Conservation (phyloP, 1,140 invertebrate genomes). For the Drosophila pruinosa region DNA sequence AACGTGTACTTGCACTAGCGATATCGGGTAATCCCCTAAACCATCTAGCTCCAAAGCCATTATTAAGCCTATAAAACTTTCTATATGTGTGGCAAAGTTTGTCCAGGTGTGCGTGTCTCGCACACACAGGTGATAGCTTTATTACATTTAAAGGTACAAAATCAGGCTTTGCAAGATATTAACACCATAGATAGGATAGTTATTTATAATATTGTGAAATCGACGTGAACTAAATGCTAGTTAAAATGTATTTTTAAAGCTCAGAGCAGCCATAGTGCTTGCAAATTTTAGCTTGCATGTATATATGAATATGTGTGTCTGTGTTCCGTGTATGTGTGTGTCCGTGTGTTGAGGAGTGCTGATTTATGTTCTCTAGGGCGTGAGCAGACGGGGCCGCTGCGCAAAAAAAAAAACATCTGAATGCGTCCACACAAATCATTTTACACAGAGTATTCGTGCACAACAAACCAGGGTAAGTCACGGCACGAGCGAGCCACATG, state of each 20-base stretch:
- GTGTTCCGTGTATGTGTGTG: not conserved
- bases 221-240: not conserved
- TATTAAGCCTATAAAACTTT: not conserved
- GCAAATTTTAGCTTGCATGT: slow-evolving; percentile 18
- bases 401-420: slow-evolving; percentile 17
- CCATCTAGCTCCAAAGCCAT: not conserved
- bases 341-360: slow-evolving; percentile 7
- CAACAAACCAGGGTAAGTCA: not conserved
- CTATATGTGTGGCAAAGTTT: not conserved
- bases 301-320: not conserved
- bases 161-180: slow-evolving; percentile 43
- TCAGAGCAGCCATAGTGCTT: slow-evolving; percentile 6
- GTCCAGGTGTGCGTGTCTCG: not conserved
- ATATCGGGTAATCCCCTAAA: not conserved
- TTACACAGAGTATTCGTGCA: slow-evolving; percentile 8
- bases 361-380: slow-evolving; percentile 47
- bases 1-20: too few relatives aligned
- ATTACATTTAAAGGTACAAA: slow-evolving; percentile 3
- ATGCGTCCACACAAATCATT: slow-evolving; percentile 60
- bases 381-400: slow-evolving; percentile 17
- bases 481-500: not conserved
- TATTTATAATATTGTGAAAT: not conserved
- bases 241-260: slow-evolving; percentile 14
- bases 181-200: slow-evolving; percentile 53
- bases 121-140: not conserved